phyloP scores from a whole-genome alignment of 2,113 vertebrate species.

The Xiphias gladius region DNA sequence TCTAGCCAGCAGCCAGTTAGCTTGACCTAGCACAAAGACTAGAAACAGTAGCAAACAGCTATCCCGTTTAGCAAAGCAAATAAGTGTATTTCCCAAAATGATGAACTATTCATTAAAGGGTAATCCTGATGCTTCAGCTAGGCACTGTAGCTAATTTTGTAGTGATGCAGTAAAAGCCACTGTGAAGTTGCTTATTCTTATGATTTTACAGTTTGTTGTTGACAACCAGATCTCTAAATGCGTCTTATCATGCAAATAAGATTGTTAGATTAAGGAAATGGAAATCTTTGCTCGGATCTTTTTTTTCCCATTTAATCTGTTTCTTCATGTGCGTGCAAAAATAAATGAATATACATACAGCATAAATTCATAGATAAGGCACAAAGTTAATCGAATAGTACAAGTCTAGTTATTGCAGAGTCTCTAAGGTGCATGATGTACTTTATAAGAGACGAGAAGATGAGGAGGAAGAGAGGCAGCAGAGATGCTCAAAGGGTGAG shows the following conservation, averaged over 20 bases:
- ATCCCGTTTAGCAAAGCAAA: no score
- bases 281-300: background rate
- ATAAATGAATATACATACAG: background rate
- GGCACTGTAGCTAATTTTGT: slow-evolving; percentile 5
- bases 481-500: slow-evolving; percentile 55
- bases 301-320: background rate
- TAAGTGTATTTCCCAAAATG: no score
- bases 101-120: slow-evolving; percentile 19
- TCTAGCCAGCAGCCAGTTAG: no score
- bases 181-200: background rate
- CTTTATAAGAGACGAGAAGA: slow-evolving; percentile 28
- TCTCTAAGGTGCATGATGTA: slow-evolving; percentile 28
- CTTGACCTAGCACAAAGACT: no score
- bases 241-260: background rate
- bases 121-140: slow-evolving; percentile 30
- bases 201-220: background rate
- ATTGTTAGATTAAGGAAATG: background rate
- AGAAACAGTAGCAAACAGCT: no score
- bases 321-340: slow-evolving; percentile 10
- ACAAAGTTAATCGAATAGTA: background rate
- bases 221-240: background rate
- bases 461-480: slow-evolving; percentile 30
- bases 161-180: slow-evolving; percentile 23
- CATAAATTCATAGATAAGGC: background rate
- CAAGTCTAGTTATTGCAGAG: slow-evolving; percentile 5